Evolutionary conservation across 2,888 invertebrate genomes (phyloP).

Genomic region (Anticlea derivata): DNA sequence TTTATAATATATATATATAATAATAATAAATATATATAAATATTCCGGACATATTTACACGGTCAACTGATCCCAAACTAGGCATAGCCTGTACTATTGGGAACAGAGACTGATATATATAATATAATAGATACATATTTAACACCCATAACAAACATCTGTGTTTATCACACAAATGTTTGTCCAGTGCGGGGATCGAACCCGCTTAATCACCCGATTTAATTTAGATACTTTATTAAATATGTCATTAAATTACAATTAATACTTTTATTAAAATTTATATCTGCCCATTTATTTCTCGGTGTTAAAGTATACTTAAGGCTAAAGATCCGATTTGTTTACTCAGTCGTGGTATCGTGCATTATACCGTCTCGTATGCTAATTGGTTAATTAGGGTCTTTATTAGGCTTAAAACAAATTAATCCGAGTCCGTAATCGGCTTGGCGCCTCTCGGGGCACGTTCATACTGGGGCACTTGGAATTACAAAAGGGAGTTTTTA

Average conservation of each 20-base stretch:
- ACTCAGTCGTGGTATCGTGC: constrained; percentile 42
- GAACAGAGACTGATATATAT: too few species aligned
- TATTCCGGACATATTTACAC: too few species aligned
- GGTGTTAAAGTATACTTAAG: constrained; percentile 13
- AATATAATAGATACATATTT: too few species aligned
- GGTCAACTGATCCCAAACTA: too few species aligned
- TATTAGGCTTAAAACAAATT: constrained; percentile 64
- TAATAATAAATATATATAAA: too few species aligned
- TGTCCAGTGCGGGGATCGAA: too few species aligned
- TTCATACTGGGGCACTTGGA: constrained; percentile 24
- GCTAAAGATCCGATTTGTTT: constrained; percentile 49
- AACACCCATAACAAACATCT: too few species aligned
- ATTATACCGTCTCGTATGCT: constrained; percentile 48
- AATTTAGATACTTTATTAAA: background rate
- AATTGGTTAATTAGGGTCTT: constrained; percentile 67
- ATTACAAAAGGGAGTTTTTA: background rate
- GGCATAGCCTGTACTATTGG: too few species aligned
- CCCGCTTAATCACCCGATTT: too few species aligned
- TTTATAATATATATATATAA: too few species aligned
- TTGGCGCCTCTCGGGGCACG: constrained; percentile 52
- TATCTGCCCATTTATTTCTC: constrained; percentile 2
- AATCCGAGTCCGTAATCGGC: constrained; percentile 60
- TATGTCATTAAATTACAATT: background rate
- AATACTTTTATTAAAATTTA: constrained; percentile 7
- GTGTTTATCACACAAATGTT: too few species aligned